A percentile compares a stretch with the other conserved stretches of the same genome.
Conservation (phyloP, 2,113 vertebrate genomes). For the Onychorhynchus coronatus region DNA sequence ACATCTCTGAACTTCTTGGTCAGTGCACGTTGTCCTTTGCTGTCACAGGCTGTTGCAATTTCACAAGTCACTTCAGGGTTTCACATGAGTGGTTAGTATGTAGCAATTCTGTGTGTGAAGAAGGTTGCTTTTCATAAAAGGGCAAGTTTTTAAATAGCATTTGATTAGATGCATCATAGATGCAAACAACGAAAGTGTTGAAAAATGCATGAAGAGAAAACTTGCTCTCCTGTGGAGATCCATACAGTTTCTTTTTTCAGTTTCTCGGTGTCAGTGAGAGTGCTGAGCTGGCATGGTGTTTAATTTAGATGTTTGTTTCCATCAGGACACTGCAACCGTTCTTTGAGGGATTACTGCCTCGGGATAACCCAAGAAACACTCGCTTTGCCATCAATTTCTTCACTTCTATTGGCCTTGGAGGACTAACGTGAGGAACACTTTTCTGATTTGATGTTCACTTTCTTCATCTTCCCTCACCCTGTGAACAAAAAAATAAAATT, state of each 20-base stretch:
- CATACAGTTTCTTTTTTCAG: neutral
- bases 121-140: neutral
- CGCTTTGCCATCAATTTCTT: constrained; percentile 99
- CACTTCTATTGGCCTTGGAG: constrained; percentile 97
- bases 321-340: constrained; percentile 89
- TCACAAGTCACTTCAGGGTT: neutral
- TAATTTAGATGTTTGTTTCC: constrained; percentile 25
- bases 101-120: neutral
- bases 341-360: constrained; percentile 94
- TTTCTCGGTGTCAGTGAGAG: neutral
- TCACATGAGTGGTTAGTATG: neutral
- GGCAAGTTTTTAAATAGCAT: neutral
- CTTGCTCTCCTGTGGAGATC: neutral
- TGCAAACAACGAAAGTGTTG: neutral
- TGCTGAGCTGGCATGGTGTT: neutral
- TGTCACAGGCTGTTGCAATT: neutral
- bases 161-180: neutral
- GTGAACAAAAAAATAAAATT: neutral
- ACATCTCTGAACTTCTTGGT: neutral
- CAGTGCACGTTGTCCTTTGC: neutral
- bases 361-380: constrained; percentile 96
- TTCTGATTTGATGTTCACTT: neutral
- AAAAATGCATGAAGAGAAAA: neutral
- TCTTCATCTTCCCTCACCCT: neutral
- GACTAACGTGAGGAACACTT: constrained; percentile 86